Percentiles rank a stretch among this genome's conserved stretches.
Evolutionary conservation across 2,113 vertebrate genomes (phyloP).

Genomic region (Hippocampus barbouri): DNA sequence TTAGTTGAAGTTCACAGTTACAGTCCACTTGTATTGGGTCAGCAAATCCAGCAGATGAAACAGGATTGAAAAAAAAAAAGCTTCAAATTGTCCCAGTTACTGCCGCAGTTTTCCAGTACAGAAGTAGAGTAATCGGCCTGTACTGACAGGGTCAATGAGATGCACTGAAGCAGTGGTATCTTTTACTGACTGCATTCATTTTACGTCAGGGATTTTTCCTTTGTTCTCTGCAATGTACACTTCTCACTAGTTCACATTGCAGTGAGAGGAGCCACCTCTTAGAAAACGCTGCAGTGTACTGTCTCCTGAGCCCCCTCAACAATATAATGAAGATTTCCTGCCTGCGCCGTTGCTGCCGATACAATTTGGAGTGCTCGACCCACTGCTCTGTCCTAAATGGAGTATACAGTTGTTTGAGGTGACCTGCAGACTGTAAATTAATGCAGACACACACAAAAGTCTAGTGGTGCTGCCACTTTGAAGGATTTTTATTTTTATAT

Average conservation of each 20-base stretch:
- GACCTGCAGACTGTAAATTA: conserved; percentile 16
- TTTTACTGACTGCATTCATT: conserved; percentile 11
- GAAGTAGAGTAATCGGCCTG: not conserved
- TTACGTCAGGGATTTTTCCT: conserved; percentile 4
- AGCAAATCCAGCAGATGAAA: too few species aligned
- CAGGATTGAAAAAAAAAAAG: too few species aligned
- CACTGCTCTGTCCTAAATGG: conserved; percentile 7
- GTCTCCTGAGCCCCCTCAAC: conserved; percentile 19
- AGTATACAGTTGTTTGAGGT: conserved; percentile 16
- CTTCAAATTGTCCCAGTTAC: too few species aligned
- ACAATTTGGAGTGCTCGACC: conserved; percentile 23
- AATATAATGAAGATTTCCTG: conserved; percentile 20
- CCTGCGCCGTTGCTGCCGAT: conserved; percentile 9
- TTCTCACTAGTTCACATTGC: conserved; percentile 21
- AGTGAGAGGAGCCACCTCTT: conserved; percentile 6
- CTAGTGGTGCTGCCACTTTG: conserved; percentile 17
- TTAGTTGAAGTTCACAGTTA: too few species aligned
- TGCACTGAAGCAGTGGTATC: not conserved
- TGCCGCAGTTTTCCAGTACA: too few species aligned
- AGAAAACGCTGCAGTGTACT: conserved; percentile 7
- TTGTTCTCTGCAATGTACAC: conserved; percentile 14
- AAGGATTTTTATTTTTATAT: conserved; percentile 11
- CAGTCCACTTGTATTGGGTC: too few species aligned
- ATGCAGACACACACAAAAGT: conserved; percentile 15
- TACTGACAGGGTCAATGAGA: not conserved